phyloP scores from a whole-genome alignment of 1,140 invertebrate genomes.

The Cydia strobilella region DNA sequence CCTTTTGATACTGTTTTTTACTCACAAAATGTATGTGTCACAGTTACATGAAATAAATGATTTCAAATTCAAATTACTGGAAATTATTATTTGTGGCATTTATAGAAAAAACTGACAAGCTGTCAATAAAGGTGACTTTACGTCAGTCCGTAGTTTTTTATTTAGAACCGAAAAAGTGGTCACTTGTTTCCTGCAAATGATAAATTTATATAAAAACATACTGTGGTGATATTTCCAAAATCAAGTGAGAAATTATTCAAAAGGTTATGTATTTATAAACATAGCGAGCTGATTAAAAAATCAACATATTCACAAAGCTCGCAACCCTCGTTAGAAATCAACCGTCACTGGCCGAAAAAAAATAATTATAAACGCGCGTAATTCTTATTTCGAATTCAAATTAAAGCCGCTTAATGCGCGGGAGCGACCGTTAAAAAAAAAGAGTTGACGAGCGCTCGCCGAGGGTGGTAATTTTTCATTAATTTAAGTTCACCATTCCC shows the following conservation, averaged over 20 bases:
- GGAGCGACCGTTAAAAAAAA: slow-evolving; percentile 78
- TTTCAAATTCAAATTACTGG: too few species aligned
- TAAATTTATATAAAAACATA: not conserved
- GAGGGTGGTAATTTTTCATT: slow-evolving; percentile 81
- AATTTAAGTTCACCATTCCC: slow-evolving; percentile 80
- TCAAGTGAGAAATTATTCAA: not conserved
- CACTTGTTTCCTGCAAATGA: not conserved
- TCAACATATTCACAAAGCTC: slow-evolving; percentile 32
- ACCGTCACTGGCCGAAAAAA: slow-evolving; percentile 65
- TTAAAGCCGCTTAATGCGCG: slow-evolving; percentile 80
- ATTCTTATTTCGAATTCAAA: slow-evolving; percentile 81
- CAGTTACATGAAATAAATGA: too few species aligned
- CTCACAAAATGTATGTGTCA: too few species aligned
- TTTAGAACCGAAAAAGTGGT: too few species aligned
- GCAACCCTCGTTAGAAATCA: slow-evolving; percentile 63
- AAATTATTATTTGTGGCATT: too few species aligned
- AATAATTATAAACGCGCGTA: slow-evolving; percentile 80
- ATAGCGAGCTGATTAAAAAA: slow-evolving; percentile 27
- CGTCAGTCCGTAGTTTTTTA: too few species aligned
- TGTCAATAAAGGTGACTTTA: too few species aligned
- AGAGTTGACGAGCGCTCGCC: slow-evolving; percentile 78
- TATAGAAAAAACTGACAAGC: too few species aligned
- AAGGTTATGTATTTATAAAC: not conserved
- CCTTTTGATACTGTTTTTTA: too few species aligned
- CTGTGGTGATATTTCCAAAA: not conserved